phyloP scores from a whole-genome alignment of 2,888 invertebrate genomes.

The Tholera decimalis region DNA sequence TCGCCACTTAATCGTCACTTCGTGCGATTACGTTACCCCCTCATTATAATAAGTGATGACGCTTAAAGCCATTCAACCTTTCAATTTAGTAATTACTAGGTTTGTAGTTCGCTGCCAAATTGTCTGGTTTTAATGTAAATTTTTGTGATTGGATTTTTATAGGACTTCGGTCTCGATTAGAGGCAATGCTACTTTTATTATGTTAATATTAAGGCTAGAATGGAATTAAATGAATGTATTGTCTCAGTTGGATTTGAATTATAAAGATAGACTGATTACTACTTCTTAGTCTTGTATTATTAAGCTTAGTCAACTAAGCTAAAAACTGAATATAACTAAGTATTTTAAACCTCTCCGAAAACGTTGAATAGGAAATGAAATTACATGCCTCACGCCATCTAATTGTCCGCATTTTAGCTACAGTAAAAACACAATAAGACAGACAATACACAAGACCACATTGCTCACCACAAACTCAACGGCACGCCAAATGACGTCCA shows the following conservation, averaged over 20 bases:
- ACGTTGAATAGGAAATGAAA: too few species aligned
- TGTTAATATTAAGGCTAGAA: slow-evolving; percentile 15
- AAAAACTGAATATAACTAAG: not conserved
- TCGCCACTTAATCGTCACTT: slow-evolving; percentile 86
- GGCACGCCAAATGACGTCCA: slow-evolving; percentile 2
- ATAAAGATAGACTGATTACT: not conserved
- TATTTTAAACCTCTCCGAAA: too few species aligned
- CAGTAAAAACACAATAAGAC: not conserved
- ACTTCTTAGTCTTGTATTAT: not conserved
- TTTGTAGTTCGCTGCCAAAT: slow-evolving; percentile 71
- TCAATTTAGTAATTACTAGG: slow-evolving; percentile 90
- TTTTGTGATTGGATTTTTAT: slow-evolving; percentile 61
- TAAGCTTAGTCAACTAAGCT: not conserved
- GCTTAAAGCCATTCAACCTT: slow-evolving; percentile 88
- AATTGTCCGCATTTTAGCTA: too few species aligned
- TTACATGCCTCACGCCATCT: too few species aligned
- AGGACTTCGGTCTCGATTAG: not conserved
- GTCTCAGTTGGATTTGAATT: not conserved
- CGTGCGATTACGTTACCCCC: slow-evolving; percentile 81
- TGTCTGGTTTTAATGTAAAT: slow-evolving; percentile 73
- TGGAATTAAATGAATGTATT: slow-evolving; percentile 21
- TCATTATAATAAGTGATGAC: slow-evolving; percentile 90
- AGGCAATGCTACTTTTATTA: slow-evolving; percentile 9
- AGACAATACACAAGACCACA: slow-evolving; percentile 8
- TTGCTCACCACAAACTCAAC: slow-evolving; percentile 2